Base-by-base conservation (phyloP, 1,140 invertebrate species). In the Scaptomyza montana region DNA sequence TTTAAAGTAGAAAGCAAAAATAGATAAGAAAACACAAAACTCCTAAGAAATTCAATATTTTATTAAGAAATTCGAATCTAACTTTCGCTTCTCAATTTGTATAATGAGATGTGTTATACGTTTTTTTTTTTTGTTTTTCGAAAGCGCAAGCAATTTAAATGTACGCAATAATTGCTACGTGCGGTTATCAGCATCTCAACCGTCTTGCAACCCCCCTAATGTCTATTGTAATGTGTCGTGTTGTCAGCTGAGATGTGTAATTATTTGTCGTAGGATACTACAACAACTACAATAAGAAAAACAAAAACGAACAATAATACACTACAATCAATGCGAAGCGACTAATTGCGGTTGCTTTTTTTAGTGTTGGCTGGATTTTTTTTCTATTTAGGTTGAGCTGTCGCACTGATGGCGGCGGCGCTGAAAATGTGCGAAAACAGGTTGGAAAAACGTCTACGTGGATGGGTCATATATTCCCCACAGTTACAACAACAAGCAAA, bases 181-280 rank as follows among this genome's bases (percentile, higher is more conserved):
- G 36, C 56, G 54, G 19, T 60, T 53, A 47, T 67, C 49, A 59
- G 56, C 49, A 53, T n/a, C 19, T 36, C 6, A 13, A 30, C 33
- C 12, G 10, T 74, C 60, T 51, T 64, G 8, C 6, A 36, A 62
- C 50, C 59, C 21, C 57, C 39, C 6, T 16, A 12, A n/a, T 30
- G n/a, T 54, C 16, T 66, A 19, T 19, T 21, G 39, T 43, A 30
- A 63, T 45, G 54, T 77, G 43, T 65, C 71, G 79, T 89, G 79
- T 89, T 89, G 84, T 89, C 84, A 89, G 84, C 84, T 89, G 79
- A 89, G 79, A 89, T 77, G 53, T 81, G 66, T 70, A 71, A 69
- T 74, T 61, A 71, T 71, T 65, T 71, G 54, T 51, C 41, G 57
- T 46, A 5, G 30, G 30, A 13, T 19, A 25, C 25, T 46, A 13